Base-by-base conservation (phyloP, 2,888 invertebrate species). In the Xylophagus ater region DNA sequence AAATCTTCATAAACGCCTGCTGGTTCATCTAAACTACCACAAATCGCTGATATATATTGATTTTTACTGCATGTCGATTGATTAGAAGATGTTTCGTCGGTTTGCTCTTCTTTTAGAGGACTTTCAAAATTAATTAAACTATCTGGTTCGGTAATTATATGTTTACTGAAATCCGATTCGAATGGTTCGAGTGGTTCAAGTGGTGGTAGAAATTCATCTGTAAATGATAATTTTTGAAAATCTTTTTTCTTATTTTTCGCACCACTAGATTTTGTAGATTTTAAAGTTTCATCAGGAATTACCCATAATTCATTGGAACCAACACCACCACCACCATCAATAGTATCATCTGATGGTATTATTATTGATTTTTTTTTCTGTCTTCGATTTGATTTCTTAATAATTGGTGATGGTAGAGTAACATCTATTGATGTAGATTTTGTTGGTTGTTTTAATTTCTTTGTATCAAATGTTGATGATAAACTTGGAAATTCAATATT, bases 91-190 rank as follows among this genome's bases (percentile, higher is more conserved):
- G n/a, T n/a, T n/a, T n/a, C n/a, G n/a, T 14, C 14, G 34, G 15
- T 24, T 10, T 12, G 2, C 18, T 8, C 23, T 34, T 63, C 63
- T 40, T 56, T 51, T 19, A 55, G 33, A 2, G 64, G 63, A 48
- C 61, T 63, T 47, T 64, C 64, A 28, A 64, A 62, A 37, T 59
- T 63, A 6, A 64, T 64, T 3, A 65, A 52, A 39, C 59, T 60
- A 0, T 53, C 47, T 19, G 51, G 51, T 20, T 52, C 53, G 2
- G 34, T 30, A 21, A 34, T 17, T 20, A 36, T 35, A 17, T 40
- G 37, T 18, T 41, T 43, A 18, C 47, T 45, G 37, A 44, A 43
- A 14, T 42, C 43, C 19, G 53, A 44, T 24, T 53, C 54, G 15
- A 58, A 44, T 10, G 57, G 54, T 40, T 57, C 58, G 7, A 57